Conservation (phyloP, 2,888 invertebrate genomes). For the Cheilosia urbana region DNA sequence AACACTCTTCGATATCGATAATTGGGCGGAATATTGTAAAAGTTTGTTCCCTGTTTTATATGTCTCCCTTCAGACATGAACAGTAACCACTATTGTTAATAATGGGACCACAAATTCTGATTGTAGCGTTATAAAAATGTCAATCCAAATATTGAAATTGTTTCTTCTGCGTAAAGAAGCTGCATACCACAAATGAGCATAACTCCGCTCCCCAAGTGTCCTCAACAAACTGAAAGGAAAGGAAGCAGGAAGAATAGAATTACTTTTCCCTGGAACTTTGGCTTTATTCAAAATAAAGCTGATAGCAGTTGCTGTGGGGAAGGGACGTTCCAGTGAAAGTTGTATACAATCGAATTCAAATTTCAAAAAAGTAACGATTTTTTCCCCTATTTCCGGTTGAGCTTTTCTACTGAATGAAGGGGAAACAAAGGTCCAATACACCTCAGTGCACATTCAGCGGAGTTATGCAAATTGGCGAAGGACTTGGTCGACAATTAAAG, state of each 20-base stretch:
- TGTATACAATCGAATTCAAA: slow-evolving; percentile 14
- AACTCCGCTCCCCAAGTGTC: neutral
- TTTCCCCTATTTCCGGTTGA: slow-evolving; percentile 30
- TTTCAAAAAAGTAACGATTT: slow-evolving; percentile 54
- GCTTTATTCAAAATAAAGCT: slow-evolving; percentile 1
- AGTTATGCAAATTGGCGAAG: slow-evolving; percentile 62
- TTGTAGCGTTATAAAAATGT: too few relatives aligned
- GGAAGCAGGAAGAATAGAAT: neutral
- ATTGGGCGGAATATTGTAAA: too few relatives aligned
- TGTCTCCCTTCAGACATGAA: too few relatives aligned
- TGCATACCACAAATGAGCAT: neutral
- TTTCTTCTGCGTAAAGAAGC: neutral
- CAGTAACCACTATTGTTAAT: too few relatives aligned
- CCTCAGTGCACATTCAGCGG: slow-evolving; percentile 59
- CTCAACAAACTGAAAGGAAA: neutral
- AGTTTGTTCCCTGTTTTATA: too few relatives aligned
- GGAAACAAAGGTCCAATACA: slow-evolving; percentile 25
- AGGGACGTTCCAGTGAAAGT: slow-evolving; percentile 33
- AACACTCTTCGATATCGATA: too few relatives aligned
- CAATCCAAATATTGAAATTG: neutral
- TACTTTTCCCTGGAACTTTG: neutral
- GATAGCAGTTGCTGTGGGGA: neutral
- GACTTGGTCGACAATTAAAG: slow-evolving; percentile 47
- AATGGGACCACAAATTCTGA: too few relatives aligned
- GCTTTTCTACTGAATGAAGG: slow-evolving; percentile 61